Evolutionary conservation across 1,140 invertebrate genomes (phyloP), one percentile per base, ranked within the genome.

Genomic region (Camponotus vicinus): DNA sequence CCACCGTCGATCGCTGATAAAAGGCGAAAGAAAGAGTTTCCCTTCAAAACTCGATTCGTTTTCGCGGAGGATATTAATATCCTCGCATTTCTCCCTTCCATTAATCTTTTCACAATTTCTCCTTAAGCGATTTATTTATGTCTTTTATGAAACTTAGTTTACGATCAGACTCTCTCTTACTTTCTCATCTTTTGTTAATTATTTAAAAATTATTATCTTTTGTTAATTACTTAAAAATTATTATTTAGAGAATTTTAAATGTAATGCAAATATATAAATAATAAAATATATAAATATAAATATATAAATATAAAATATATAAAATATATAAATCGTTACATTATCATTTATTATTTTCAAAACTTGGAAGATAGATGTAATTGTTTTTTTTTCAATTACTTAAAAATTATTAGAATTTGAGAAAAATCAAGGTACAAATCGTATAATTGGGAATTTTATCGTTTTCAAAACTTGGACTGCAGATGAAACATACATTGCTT

Each of bases 1-100:
- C 9, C 55, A n/a, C 57, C 21, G 27, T 13, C 40, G 78, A 70
- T 71, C 37, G 52, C 55, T 82, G 67, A 82, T 82, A 82, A 59
- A 73, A 4, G 15, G 64, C 37, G 37, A 80, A 34, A 52, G 45
- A 80, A 34, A 40, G 45, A 15, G 59, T 66, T 80, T 8, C 69
- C 57, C 57, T 70, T 69, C 32, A 21, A 55, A 6, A 27, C 64
- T 57, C 77, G 13, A 42, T 55, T 70, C 34, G n/a, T 40, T 55
- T 55, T 55, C 45, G 45, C 21, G 40, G 27, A 69, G n/a, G 52
- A 55, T 80, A 69, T 21, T 32, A 52, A 49, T 27, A 34, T n/a
- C 13, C 3, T 37, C 27, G 18, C 42, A 45, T 45, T 45, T 45
- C 42, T 45, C 9, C 3, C 42, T 45, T 45, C 55, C 66, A 79